Conservation (phyloP, 2,888 invertebrate genomes). For the Agrypnus murinus region DNA sequence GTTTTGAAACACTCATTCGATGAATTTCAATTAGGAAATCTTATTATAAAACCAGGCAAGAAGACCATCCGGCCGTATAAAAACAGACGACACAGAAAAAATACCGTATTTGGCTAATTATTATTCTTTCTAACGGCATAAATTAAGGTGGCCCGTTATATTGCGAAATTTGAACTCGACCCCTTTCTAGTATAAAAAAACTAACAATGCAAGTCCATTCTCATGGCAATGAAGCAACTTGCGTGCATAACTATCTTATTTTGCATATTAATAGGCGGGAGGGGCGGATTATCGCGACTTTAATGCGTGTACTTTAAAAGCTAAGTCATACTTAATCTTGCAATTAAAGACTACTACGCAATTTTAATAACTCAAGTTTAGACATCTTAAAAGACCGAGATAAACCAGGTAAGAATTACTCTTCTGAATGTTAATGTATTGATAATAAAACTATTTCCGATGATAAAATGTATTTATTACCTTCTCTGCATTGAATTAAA, state of each 20-base stretch:
- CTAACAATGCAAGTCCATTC: conserved; percentile 48
- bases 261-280: conserved; percentile 16
- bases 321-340: no score
- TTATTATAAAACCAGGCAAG: background rate
- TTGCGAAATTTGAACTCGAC: conserved; percentile 57
- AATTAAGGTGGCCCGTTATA: conserved; percentile 43
- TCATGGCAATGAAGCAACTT: conserved; percentile 39
- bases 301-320: conserved; percentile 20
- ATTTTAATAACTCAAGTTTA: no score
- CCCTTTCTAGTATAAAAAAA: conserved; percentile 51
- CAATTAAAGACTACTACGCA: no score
- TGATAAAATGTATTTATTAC: no score
- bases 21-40: conserved; percentile 11
- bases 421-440: no score
- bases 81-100: conserved; percentile 3
- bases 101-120: conserved; percentile 42
- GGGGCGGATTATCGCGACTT: conserved; percentile 6
- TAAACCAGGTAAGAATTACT: no score
- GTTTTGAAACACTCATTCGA: conserved; percentile 39
- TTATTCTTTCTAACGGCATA: conserved; percentile 39
- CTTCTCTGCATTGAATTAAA: no score
- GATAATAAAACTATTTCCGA: no score
- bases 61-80: no score
- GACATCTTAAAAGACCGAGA: no score
- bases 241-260: conserved; percentile 26